Base-by-base conservation (phyloP, 2,888 invertebrate genomes). In the Drosophila borborema region DNA sequence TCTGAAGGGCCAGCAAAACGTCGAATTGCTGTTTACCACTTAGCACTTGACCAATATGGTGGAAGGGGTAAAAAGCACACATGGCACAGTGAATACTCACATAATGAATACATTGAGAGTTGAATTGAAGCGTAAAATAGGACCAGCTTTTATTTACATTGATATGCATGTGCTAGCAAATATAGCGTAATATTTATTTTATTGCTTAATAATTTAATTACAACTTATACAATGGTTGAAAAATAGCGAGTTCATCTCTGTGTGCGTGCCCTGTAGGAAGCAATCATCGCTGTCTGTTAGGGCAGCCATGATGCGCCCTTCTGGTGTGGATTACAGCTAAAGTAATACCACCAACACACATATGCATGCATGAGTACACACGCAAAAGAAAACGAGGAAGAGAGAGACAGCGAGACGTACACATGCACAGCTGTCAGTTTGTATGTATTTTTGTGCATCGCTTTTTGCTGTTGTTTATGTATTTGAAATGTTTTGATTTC, bases 21-120 rank as follows among this genome's bases (percentile, higher is more conserved):
- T 23, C 23, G 41, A 71, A 48, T 69, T 64, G 43, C 5, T 64
- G 51, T 72, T 72, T 77, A 53, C 72, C 72, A 78, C 64, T 73
- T 74, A 76, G 74, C 75, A 72, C 67, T 63, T 76, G 67, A 46
- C 41, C 53, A 58, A n/a, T n/a, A 31, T 3, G 45, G 16, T 28
- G 56, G 74, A 23, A 18, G 56, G 45, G 45, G 61, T 38, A 31
- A 49, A 18, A 23, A 23, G 7, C n/a, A 18, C 45, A 43, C 23
- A 28, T 12, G n/a, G 9, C n/a, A 72, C 54, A 72, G 77, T 71
- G n/a, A 36, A 20, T 48, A 31, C 61, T 49, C 46, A 10, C 6
- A 49, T 31, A 43, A 56, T 8, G 18, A 38, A 60, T 46, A 48
- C 6, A 28, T 28, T 23, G 3, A 23, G 10, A 40, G 23, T 2